Evolutionary conservation across 2,113 vertebrate genomes (phyloP).

Genomic region (Xyrauchen texanus): DNA sequence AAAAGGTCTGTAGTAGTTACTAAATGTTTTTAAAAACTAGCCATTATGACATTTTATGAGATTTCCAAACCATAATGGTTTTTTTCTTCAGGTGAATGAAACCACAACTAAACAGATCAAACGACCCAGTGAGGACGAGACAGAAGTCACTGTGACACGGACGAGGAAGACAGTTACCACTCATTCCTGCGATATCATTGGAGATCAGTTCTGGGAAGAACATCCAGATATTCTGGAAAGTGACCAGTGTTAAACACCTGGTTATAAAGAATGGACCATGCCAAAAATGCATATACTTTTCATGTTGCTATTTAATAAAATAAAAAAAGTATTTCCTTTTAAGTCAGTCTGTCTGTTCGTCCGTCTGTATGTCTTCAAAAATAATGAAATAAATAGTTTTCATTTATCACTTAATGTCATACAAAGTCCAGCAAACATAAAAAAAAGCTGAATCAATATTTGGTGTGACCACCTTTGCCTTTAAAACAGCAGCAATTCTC

Average conservation of each 20-base stretch:
- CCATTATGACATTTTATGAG: neutral
- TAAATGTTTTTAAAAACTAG: no score
- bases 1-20: slow-evolving; percentile 81
- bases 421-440: no score
- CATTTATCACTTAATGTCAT: no score
- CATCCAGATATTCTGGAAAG: slow-evolving; percentile 82
- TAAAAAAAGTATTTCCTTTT: no score
- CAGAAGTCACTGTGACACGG: slow-evolving; percentile 77
- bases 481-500: no score
- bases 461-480: no score
- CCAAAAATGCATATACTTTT: neutral
- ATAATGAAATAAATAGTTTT: no score
- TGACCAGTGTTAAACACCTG: no score
- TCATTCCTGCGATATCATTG: slow-evolving; percentile 87
- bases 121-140: slow-evolving; percentile 76
- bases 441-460: no score
- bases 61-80: no score
- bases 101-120: slow-evolving; percentile 77
- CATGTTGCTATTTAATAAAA: slow-evolving; percentile 5
- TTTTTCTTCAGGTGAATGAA: slow-evolving; percentile 78
- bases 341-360: no score
- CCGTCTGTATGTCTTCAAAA: no score
- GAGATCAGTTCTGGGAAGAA: slow-evolving; percentile 91
- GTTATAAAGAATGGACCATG: neutral
- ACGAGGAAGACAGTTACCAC: slow-evolving; percentile 74